Evolutionary conservation across 2,113 vertebrate species (phyloP), one percentile per base, ranked within the genome.

Genomic region (Coturnix japonica): DNA sequence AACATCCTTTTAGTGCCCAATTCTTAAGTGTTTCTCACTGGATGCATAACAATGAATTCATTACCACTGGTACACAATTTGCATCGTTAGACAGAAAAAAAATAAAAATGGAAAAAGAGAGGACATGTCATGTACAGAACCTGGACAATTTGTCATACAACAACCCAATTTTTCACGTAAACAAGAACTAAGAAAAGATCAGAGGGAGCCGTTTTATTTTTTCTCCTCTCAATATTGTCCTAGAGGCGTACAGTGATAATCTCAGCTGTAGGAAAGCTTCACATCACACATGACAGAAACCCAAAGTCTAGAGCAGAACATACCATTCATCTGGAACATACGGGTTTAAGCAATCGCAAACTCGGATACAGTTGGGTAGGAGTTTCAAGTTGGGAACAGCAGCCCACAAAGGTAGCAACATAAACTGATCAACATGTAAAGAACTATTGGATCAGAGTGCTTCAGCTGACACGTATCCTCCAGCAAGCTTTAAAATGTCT

Each of bases 1-100:
- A 97, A 97, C 97, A 98, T 98, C 97, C 97, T 97, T 98, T 98
- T 98, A 97, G 97, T 98, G 97, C 98, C 97, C 98, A 98, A 98
- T 98, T 98, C 98, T 98, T 98, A 98, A 98, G 97, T 97, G 96
- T 98, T 98, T 98, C 94, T 98, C 97, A 97, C 97, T 98, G 97
- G 97, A 97, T 97, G 97, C 98, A 98, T 97, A 97, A 97, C 97
- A 98, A 98, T 96, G 97, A 97, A 97, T 97, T 98, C 97, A 97
- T 98, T 98, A 98, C 97, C 98, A 98, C 98, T 98, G 98, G 97
- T 98, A 98, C 97, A 97, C 97, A 97, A 97, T 98, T 97, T 97
- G 97, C 97, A 98, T 97, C 92, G 95, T 98, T 97, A 98, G 97
- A 96, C 97, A 96, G 96, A 96, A 92, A 97, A 97, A 54, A 51